Evolutionary conservation across 2,113 vertebrate genomes (phyloP), one percentile per base, ranked within the genome.

Genomic region (Columba janthina): DNA sequence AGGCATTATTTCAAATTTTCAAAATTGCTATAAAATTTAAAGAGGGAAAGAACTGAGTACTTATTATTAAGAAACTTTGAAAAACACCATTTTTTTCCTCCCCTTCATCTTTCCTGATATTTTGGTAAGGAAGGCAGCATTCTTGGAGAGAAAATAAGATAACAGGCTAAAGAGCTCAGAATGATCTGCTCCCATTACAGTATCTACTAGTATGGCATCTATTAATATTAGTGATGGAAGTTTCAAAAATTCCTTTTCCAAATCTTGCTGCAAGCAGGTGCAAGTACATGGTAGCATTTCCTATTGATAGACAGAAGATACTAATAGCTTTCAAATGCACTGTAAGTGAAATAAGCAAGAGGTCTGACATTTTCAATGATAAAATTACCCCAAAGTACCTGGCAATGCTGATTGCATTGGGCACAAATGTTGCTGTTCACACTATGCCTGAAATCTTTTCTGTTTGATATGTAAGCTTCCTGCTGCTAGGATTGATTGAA

Each of bases 401-500:
- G 15, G 42, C 25, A 93, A 56, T 5, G 57, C 17, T 88, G 62
- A 88, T 2, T 64, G n/a, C 22, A 89, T 3, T 32, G 24, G 44
- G 42, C 44, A 53, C 24, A 85, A 82, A 85, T 26, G 10, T 19
- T 67, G 48, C 46, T 87, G 66, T 65, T 85, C 66, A 88, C 62
- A 79, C 38, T 72, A 79, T 15, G 85, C 57, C 85, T 88, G 48
- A 88, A 89, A 89, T 91, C 15, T 88, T 81, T 89, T 70, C 89
- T 91, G 58, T 79, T 94, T 95, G 57, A 78, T 89, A 94, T 11
- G 57, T 69, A 81, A 81, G 42, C 32, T 88, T 95, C 90, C 50
- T 28, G 40, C 65, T 82, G 34, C 24, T 85, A 53, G 11, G 58
- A 90, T 10, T 95, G 74, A 95, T 14, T 53, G 57, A 90, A 85